These are phyloP conservation scores for Aleiodes leptofemur DNA, from an alignment of 2,888 invertebrate genomes.

Conservation along the genomic window DNA sequence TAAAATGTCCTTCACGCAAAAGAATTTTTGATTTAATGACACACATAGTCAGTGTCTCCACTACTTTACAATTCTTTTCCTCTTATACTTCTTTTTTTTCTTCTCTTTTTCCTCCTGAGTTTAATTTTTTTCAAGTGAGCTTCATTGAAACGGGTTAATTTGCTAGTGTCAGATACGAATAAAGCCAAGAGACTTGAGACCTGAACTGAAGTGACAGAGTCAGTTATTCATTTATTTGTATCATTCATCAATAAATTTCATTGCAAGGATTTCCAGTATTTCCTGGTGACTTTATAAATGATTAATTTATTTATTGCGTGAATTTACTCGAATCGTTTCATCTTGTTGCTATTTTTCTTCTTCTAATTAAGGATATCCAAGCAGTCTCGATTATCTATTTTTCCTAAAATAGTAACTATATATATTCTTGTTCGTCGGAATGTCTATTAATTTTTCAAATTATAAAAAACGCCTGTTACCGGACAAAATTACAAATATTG, in stretches of 20 bases:
- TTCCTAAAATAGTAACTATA: no score
- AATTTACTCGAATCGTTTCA: no score
- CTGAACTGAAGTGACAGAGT: neutral
- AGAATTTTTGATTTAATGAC: slow-evolving; percentile 8
- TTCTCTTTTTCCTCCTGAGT: neutral
- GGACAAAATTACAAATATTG: no score
- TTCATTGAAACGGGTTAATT: slow-evolving; percentile 50
- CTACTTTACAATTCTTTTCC: neutral
- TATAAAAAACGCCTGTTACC: no score
- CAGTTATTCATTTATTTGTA: slow-evolving; percentile 5
- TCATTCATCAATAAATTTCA: slow-evolving; percentile 11
- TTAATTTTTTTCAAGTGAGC: slow-evolving; percentile 47
- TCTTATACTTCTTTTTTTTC: no score
- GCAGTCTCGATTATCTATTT: no score
- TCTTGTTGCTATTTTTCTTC: no score
- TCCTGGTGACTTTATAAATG: neutral
- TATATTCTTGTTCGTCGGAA: no score
- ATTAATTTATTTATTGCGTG: no score
- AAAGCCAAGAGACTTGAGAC: slow-evolving; percentile 17
- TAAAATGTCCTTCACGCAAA: neutral
- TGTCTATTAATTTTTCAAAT: no score
- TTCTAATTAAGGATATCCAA: no score
- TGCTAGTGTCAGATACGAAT: slow-evolving; percentile 21
- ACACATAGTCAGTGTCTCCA: neutral
- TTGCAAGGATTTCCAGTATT: slow-evolving; percentile 4